Evolutionary conservation across 2,888 invertebrate species (phyloP).

Genomic region (Agrotis ipsilon): DNA sequence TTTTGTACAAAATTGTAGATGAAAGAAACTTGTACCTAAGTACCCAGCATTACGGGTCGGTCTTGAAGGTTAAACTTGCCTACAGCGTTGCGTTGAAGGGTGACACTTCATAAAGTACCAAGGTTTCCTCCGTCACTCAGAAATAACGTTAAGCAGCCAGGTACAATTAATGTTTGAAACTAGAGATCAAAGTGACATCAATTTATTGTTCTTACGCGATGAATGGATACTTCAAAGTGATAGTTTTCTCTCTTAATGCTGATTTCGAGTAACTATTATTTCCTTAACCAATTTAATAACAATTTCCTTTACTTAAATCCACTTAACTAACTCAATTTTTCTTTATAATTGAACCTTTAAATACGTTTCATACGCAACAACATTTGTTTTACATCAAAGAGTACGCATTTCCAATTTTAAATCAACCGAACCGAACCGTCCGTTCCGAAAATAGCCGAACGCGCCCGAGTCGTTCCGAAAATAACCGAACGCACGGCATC

Average conservation of each 20-base stretch:
- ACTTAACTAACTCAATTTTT: constrained; percentile 14
- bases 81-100: too few relatives aligned
- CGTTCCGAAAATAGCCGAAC: constrained; percentile 79
- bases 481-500: constrained; percentile 82
- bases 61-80: too few relatives aligned
- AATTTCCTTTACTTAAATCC: constrained; percentile 24
- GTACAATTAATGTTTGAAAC: background rate
- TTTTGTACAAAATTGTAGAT: too few relatives aligned
- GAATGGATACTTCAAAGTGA: constrained; percentile 22
- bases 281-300: background rate
- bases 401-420: constrained; percentile 84
- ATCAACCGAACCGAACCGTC: constrained; percentile 74
- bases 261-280: constrained; percentile 8
- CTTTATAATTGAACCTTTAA: constrained; percentile 10
- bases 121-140: too few relatives aligned
- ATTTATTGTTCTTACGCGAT: constrained; percentile 10
- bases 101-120: too few relatives aligned
- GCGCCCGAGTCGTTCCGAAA: constrained; percentile 78
- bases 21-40: too few relatives aligned
- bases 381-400: constrained; percentile 87
- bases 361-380: constrained; percentile 66
- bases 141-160: too few relatives aligned
- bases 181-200: constrained; percentile 10
- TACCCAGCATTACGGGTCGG: too few relatives aligned
- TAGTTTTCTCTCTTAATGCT: background rate